Evolutionary conservation across 1,140 invertebrate species (phyloP).

Genomic region (Aphidius gifuensis): DNA sequence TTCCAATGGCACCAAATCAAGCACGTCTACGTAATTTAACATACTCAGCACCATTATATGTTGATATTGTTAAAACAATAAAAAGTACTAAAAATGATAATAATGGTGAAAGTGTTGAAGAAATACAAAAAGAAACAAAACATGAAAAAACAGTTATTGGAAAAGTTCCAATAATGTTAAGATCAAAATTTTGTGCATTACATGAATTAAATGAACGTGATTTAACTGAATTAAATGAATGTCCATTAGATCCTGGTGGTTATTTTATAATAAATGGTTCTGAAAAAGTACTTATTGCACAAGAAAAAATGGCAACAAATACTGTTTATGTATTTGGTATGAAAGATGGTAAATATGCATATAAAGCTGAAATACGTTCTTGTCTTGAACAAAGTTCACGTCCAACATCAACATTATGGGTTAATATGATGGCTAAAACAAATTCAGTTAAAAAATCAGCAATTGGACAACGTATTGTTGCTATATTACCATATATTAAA

Average conservation of each 20-base stretch:
- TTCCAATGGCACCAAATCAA: slow-evolving; percentile 99
- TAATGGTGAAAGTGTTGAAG: slow-evolving; percentile 64
- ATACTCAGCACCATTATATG: slow-evolving; percentile 96
- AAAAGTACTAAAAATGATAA: slow-evolving; percentile 73
- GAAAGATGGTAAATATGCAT: slow-evolving; percentile 97
- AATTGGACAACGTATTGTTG: slow-evolving; percentile 96
- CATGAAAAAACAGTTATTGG: slow-evolving; percentile 98
- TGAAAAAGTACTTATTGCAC: slow-evolving; percentile 94
- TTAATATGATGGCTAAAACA: slow-evolving; percentile 99
- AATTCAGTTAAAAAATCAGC: slow-evolving; percentile 92
- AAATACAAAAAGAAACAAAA: slow-evolving; percentile 63
- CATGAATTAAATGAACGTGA: slow-evolving; percentile 94
- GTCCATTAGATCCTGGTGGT: slow-evolving; percentile 95
- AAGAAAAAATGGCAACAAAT: slow-evolving; percentile 99
- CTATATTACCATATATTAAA: slow-evolving; percentile 96
- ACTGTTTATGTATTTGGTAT: slow-evolving; percentile 99
- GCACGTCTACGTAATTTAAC: slow-evolving; percentile 85
- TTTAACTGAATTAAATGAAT: slow-evolving; percentile 97
- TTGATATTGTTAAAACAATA: slow-evolving; percentile 96
- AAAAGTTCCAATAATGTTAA: slow-evolving; percentile 98
- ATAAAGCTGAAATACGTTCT: slow-evolving; percentile 96
- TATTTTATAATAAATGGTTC: slow-evolving; percentile 97
- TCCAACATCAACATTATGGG: slow-evolving; percentile 96
- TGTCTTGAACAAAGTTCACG: slow-evolving; percentile 90
- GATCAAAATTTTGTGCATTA: slow-evolving; percentile 94